Evolutionary conservation across 2,113 vertebrate genomes (phyloP).

Genomic region (Elgaria multicarinata): DNA sequence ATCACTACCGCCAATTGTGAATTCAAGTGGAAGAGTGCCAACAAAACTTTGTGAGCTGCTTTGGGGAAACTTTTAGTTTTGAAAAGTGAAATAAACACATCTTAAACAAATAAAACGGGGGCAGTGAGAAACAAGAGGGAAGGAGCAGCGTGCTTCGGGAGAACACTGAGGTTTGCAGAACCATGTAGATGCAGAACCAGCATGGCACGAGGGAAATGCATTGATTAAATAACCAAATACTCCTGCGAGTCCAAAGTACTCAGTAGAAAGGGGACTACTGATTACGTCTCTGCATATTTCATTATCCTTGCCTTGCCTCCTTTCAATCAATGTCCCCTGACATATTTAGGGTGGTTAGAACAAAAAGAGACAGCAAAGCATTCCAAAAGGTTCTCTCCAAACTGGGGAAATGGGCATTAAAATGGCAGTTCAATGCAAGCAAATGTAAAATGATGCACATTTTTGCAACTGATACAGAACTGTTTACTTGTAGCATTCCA

Average conservation of each 20-base stretch:
- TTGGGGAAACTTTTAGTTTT: not conserved
- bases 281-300: not conserved
- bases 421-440: too few species aligned
- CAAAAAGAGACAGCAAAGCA: too few species aligned
- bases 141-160: not conserved
- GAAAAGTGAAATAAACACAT: not conserved
- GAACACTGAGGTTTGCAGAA: not conserved
- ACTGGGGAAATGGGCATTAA: too few species aligned
- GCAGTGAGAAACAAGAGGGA: not conserved
- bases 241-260: not conserved
- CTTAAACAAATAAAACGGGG: not conserved
- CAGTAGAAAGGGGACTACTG: not conserved
- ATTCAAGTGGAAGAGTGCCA: not conserved
- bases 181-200: not conserved
- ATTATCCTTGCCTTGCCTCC: not conserved
- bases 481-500: too few species aligned
- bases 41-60: not conserved
- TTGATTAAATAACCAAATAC: not conserved
- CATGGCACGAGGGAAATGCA: not conserved
- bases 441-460: too few species aligned
- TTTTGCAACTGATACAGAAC: too few species aligned
- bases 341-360: too few species aligned
- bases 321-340: not conserved
- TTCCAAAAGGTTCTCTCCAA: too few species aligned
- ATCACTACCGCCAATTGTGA: too few species aligned